A percentile compares a stretch with the other conserved stretches of the same genome.
These are phyloP conservation scores for Callinectes sapidus DNA, from an alignment of 2,888 invertebrate genomes.

Conservation along the genomic window DNA sequence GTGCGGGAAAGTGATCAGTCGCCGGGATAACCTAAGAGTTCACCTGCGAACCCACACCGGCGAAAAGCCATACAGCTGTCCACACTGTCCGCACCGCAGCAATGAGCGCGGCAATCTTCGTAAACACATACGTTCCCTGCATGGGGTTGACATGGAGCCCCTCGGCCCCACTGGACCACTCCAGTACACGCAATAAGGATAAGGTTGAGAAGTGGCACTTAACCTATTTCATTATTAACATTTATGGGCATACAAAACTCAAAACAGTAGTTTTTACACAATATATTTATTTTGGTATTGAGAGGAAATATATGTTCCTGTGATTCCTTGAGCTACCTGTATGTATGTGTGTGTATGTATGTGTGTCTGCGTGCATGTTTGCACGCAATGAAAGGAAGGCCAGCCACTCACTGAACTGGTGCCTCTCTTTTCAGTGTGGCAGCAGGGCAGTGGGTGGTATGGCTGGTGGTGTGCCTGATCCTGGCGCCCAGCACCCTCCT, in stretches of 20 bases:
- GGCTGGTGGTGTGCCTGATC: slow-evolving; percentile 47
- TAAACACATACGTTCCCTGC: slow-evolving; percentile 64
- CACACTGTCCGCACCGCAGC: slow-evolving; percentile 66
- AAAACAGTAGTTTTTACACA: background rate
- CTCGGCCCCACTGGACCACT: slow-evolving; percentile 18
- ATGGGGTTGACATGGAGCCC: slow-evolving; percentile 52
- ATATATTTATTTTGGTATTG: slow-evolving; percentile 20
- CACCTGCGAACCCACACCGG: slow-evolving; percentile 69
- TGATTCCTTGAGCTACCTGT: slow-evolving; percentile 6
- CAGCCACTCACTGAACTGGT: slow-evolving; percentile 64
- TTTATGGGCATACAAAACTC: background rate
- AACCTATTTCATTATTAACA: background rate
- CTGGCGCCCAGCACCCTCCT: slow-evolving; percentile 43
- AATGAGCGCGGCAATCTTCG: slow-evolving; percentile 66
- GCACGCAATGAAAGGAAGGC: background rate
- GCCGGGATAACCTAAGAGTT: slow-evolving; percentile 67
- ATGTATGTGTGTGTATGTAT: slow-evolving; percentile 22
- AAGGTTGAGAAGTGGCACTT: background rate
- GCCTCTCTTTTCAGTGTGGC: slow-evolving; percentile 69
- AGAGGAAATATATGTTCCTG: slow-evolving; percentile 7
- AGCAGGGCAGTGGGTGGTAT: slow-evolving; percentile 56
- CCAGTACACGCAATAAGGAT: slow-evolving; percentile 18
- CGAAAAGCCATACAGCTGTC: slow-evolving; percentile 67
- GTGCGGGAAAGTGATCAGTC: slow-evolving; percentile 70
- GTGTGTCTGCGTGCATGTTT: slow-evolving; percentile 1